Evolutionary conservation across 2,797 vertebrate species (phyloP).

Genomic region (Peromyscus eremicus): DNA sequence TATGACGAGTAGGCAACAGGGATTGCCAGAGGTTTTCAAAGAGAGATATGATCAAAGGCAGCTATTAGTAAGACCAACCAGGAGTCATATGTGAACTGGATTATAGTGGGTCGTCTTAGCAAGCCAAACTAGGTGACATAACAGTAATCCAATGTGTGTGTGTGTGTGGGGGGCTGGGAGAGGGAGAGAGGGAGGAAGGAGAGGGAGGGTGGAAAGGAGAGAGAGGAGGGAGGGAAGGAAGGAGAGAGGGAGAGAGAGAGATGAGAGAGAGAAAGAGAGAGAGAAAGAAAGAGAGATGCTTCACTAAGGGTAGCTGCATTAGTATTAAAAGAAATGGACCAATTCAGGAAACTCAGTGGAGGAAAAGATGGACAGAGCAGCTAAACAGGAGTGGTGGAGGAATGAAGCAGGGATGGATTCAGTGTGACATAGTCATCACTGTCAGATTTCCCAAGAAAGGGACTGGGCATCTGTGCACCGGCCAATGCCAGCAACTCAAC

Average conservation of each 20-base stretch:
- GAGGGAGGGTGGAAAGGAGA: neutral
- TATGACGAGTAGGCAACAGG: neutral
- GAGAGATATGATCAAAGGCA: neutral
- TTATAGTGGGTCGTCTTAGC: neutral
- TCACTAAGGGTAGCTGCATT: neutral
- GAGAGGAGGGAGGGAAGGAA: too few species aligned
- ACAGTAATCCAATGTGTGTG: neutral
- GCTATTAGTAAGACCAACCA: neutral
- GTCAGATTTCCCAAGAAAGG: neutral
- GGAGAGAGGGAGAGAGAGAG: neutral
- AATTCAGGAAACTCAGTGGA: neutral
- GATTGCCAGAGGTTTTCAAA: neutral
- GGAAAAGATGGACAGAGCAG: neutral
- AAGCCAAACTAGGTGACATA: neutral
- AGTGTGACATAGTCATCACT: neutral
- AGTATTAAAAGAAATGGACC: conserved; percentile 7
- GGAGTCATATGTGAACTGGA: neutral
- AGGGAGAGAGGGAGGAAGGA: neutral
- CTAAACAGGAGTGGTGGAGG: neutral
- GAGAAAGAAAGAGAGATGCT: neutral
- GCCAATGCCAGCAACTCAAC: neutral
- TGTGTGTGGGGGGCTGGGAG: neutral
- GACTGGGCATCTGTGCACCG: neutral
- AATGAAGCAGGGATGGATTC: neutral
- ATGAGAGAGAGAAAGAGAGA: neutral